phyloP scores from a whole-genome alignment of 1,140 invertebrate genomes.

The Drosophila grimshawi region DNA sequence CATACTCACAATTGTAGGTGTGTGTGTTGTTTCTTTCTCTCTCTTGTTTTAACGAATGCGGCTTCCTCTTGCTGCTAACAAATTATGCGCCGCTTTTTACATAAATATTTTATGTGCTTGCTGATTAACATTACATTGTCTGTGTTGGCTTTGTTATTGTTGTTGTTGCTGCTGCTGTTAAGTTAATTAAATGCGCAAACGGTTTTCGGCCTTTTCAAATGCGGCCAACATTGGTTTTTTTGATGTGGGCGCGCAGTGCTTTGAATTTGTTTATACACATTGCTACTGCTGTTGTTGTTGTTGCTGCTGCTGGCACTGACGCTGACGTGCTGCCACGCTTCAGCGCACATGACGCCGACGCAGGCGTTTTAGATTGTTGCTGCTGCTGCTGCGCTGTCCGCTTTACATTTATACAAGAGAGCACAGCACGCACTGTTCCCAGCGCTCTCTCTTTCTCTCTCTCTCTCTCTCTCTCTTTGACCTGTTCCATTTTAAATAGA shows the following conservation, averaged over 20 bases:
- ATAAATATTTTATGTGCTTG: slow-evolving; percentile 62
- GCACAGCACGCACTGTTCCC: slow-evolving; percentile 59
- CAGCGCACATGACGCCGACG: slow-evolving; percentile 63
- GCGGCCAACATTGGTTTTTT: slow-evolving; percentile 44
- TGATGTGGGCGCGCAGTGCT: slow-evolving; percentile 75
- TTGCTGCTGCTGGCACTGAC: slow-evolving; percentile 25
- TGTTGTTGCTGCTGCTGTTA: slow-evolving; percentile 36
- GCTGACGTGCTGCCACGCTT: slow-evolving; percentile 59
- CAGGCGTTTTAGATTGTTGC: slow-evolving; percentile 52
- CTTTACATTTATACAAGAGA: slow-evolving; percentile 58
- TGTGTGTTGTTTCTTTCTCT: neutral
- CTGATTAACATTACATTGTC: slow-evolving; percentile 47
- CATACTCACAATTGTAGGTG: slow-evolving; percentile 9
- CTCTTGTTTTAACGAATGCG: slow-evolving; percentile 31
- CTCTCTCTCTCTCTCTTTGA: slow-evolving; percentile 19
- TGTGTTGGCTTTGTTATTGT: slow-evolving; percentile 24
- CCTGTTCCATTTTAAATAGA: slow-evolving; percentile 51
- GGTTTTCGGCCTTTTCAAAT: slow-evolving; percentile 49
- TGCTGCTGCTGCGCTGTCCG: slow-evolving; percentile 49
- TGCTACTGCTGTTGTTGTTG: slow-evolving; percentile 23
- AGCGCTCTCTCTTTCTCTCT: neutral
- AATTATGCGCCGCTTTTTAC: slow-evolving; percentile 71
- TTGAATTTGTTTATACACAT: slow-evolving; percentile 79
- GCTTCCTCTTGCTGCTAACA: slow-evolving; percentile 63
- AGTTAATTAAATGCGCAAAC: slow-evolving; percentile 73